Percentiles rank a stretch among this genome's conserved stretches.
These are phyloP conservation scores for Sitta carolinensis DNA, from an alignment of 2,797 vertebrate genomes.

Conservation along the genomic window DNA sequence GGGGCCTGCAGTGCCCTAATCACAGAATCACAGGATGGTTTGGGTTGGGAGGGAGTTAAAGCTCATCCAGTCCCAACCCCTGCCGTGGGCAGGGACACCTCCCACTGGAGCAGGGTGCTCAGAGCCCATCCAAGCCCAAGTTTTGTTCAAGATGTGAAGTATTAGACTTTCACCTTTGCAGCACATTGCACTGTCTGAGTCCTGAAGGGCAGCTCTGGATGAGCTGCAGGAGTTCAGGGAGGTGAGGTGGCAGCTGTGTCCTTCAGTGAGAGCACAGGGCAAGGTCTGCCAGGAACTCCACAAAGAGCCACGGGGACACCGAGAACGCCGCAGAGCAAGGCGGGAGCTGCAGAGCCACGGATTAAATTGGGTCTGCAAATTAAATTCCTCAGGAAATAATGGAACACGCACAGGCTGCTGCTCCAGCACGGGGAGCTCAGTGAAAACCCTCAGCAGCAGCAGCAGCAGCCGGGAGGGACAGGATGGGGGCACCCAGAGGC, in stretches of 20 bases:
- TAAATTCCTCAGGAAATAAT: not conserved
- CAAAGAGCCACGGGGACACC: not conserved
- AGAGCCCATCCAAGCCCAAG: not conserved
- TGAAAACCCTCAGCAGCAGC: not conserved
- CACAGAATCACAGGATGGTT: not conserved
- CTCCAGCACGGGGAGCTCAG: not conserved
- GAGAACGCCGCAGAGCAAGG: rapidly evolving
- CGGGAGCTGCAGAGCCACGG: not conserved
- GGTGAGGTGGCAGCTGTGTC: not conserved
- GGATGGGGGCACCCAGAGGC: not conserved
- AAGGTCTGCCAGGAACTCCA: not conserved
- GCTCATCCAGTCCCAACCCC: not conserved
- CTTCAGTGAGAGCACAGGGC: not conserved
- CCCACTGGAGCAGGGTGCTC: not conserved
- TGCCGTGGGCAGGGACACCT: not conserved
- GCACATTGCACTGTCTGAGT: not conserved
- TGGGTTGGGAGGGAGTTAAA: not conserved
- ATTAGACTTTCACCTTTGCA: not conserved
- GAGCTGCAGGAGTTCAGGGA: not conserved
- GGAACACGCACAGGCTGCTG: rapidly evolving
- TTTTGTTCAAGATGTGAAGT: not conserved
- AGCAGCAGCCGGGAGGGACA: not conserved
- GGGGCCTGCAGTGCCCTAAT: not conserved
- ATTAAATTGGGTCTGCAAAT: not conserved
- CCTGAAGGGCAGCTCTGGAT: too few species aligned